A percentile compares a stretch with the other conserved stretches of the same genome.
Evolutionary conservation across 1,140 invertebrate genomes (phyloP).

Genomic region (Drosophila tropicalis): DNA sequence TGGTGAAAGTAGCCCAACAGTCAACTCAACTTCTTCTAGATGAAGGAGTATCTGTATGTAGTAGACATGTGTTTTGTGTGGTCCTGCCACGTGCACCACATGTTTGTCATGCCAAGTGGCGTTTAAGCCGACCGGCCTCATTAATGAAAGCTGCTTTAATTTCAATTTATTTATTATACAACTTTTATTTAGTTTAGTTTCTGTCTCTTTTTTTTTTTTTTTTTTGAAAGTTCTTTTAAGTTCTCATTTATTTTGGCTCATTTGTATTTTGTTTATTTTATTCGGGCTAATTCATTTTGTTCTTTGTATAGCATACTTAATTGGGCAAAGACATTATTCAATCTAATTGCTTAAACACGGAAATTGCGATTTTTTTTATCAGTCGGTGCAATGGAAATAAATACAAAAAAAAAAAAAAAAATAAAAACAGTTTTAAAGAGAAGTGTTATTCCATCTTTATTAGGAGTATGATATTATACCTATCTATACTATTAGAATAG

Average conservation of each 20-base stretch:
- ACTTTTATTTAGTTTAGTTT: conserved; percentile 30
- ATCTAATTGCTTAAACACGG: neutral
- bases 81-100: conserved; percentile 72
- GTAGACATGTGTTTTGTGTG: conserved; percentile 37
- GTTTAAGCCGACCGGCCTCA: conserved; percentile 59
- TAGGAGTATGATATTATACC: too few species aligned
- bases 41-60: neutral
- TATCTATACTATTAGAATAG: too few species aligned
- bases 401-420: too few species aligned
- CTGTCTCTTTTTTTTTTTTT: conserved; percentile 19
- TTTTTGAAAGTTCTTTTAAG: conserved; percentile 28
- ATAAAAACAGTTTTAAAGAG: too few species aligned
- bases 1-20: too few species aligned
- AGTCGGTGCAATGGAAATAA: neutral
- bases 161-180: conserved; percentile 78
- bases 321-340: neutral
- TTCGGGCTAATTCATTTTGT: conserved; percentile 63
- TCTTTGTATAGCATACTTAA: conserved; percentile 18
- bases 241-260: neutral
- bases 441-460: too few species aligned
- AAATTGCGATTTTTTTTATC: neutral
- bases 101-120: conserved; percentile 79
- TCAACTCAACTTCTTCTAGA: too few species aligned
- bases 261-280: conserved; percentile 20
- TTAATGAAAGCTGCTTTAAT: conserved; percentile 79